phyloP scores from a whole-genome alignment of 2,888 invertebrate genomes.

The Heliconius erato region DNA sequence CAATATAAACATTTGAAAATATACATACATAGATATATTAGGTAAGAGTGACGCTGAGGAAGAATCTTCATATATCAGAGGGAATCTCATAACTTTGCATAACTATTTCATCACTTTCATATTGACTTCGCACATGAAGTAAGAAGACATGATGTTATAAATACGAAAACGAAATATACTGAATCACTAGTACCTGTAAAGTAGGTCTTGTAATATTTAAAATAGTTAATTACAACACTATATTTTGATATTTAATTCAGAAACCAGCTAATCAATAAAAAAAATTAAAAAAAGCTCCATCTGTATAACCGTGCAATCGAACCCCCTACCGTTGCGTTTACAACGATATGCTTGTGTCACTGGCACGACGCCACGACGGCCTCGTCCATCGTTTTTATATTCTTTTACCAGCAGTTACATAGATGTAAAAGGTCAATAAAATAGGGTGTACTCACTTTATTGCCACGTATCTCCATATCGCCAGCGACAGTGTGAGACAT shows the following conservation, averaged over 20 bases:
- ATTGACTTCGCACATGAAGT: neutral
- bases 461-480: slow-evolving; percentile 95
- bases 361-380: too few species aligned
- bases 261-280: too few species aligned
- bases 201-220: neutral
- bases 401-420: neutral
- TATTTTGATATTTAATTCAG: neutral
- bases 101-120: slow-evolving; percentile 30
- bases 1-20: neutral
- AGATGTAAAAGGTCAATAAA: slow-evolving; percentile 31
- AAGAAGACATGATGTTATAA: neutral
- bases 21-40: neutral
- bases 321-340: too few species aligned
- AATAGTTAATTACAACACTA: neutral
- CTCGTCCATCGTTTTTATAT: neutral
- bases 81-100: slow-evolving; percentile 29
- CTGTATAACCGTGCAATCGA: too few species aligned
- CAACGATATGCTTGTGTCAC: too few species aligned
- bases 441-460: slow-evolving; percentile 87
- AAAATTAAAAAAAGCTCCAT: too few species aligned
- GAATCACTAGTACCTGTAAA: neutral
- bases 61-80: slow-evolving; percentile 6
- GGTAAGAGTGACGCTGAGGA: neutral
- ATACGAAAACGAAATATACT: neutral
- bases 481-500: slow-evolving; percentile 91